Evolutionary conservation across 2,888 invertebrate genomes (phyloP).

Genomic region (Tenthredo notha): DNA sequence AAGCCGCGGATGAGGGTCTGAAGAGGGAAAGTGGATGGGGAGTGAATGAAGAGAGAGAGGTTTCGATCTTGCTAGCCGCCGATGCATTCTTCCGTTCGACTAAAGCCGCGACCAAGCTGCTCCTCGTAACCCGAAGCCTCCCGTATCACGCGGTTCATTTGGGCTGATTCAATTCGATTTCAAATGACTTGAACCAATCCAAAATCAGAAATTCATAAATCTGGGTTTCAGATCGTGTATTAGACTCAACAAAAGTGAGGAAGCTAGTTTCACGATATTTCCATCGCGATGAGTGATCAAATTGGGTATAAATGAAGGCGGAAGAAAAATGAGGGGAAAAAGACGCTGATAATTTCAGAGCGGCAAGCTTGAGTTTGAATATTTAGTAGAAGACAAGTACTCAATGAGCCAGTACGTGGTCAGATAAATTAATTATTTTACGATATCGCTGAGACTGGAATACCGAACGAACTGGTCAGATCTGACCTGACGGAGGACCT

Average conservation of each 20-base stretch:
- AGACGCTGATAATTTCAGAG: not conserved
- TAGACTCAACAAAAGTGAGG: not conserved
- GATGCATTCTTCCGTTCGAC: slow-evolving; percentile 48
- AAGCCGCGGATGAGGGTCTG: slow-evolving; percentile 43
- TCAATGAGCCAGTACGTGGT: slow-evolving; percentile 5
- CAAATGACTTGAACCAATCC: not conserved
- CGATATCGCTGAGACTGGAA: slow-evolving; percentile 6
- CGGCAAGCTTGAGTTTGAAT: slow-evolving; percentile 17
- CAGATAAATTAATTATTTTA: not conserved
- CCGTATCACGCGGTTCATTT: slow-evolving; percentile 41
- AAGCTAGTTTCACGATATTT: not conserved
- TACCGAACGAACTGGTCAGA: slow-evolving; percentile 9
- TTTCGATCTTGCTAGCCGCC: slow-evolving; percentile 22
- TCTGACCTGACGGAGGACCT: not conserved
- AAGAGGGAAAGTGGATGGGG: slow-evolving; percentile 53
- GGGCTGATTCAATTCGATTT: slow-evolving; percentile 24
- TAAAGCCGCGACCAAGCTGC: slow-evolving; percentile 50
- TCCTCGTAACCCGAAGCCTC: slow-evolving; percentile 49
- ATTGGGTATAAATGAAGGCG: not conserved
- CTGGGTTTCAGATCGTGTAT: not conserved
- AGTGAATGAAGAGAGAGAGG: slow-evolving; percentile 43
- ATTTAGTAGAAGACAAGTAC: slow-evolving; percentile 9
- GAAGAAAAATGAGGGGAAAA: not conserved
- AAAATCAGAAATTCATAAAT: not conserved
- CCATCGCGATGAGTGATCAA: not conserved